Evolutionary conservation across 2,888 invertebrate species (phyloP).

Genomic region (Esperia sulphurella): DNA sequence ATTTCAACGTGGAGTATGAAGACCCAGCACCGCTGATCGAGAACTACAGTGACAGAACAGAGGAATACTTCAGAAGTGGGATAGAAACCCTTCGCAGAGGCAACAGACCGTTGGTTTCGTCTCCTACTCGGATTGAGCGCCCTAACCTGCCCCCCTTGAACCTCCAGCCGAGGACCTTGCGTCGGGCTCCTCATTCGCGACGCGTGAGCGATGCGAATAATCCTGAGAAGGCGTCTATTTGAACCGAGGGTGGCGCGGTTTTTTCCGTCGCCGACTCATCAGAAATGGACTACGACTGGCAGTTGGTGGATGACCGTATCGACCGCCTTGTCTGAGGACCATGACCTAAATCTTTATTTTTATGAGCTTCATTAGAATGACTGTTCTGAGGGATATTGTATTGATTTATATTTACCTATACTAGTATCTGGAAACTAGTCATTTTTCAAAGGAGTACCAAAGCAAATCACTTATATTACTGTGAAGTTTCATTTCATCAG

Average conservation of each 20-base stretch:
- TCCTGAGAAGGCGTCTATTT: conserved; percentile 70
- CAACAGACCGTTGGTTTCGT: conserved; percentile 85
- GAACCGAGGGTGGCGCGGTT: conserved; percentile 75
- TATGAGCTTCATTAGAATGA: too few species aligned
- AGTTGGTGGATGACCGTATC: conserved; percentile 48
- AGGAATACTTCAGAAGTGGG: conserved; percentile 67
- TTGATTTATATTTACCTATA: too few species aligned
- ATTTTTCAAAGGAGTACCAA: too few species aligned
- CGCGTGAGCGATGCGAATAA: conserved; percentile 72
- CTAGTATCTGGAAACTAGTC: too few species aligned
- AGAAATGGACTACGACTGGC: conserved; percentile 69
- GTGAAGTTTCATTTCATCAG: too few species aligned
- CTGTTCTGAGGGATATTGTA: too few species aligned
- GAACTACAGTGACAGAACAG: conserved; percentile 80
- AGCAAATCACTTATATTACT: too few species aligned
- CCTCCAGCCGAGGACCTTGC: conserved; percentile 76
- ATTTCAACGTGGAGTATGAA: conserved; percentile 90
- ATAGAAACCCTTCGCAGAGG: conserved; percentile 71
- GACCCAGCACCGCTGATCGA: conserved; percentile 88
- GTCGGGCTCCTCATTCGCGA: conserved; percentile 69
- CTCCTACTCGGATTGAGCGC: conserved; percentile 89
- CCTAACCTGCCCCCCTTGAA: conserved; percentile 90
- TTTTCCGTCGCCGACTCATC: conserved; percentile 75
- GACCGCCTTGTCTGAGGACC: conserved; percentile 62
- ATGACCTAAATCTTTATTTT: too few species aligned